Conservation (phyloP, 2,797 vertebrate genomes). For the Menidia menidia region DNA sequence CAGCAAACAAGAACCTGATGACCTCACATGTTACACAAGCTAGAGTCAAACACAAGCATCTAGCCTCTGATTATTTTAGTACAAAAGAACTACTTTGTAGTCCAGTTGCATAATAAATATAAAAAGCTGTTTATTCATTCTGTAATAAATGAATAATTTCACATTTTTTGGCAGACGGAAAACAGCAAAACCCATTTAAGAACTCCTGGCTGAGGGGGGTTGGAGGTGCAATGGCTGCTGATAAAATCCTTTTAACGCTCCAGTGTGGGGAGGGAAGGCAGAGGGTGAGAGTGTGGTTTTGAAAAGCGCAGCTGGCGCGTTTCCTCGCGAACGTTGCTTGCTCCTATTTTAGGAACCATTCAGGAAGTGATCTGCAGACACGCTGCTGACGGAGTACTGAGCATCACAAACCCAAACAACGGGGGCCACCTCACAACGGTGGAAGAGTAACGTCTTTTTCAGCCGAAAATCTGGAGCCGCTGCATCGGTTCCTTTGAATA, state of each 20-base stretch:
- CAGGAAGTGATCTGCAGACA: constrained; percentile 80
- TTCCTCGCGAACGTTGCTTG: constrained; percentile 77
- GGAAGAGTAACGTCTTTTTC: neutral
- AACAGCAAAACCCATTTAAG: neutral
- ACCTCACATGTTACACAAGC: too few relatives aligned
- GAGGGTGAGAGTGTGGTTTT: constrained; percentile 62
- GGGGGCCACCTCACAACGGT: constrained; percentile 6
- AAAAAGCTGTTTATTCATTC: neutral
- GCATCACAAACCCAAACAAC: constrained; percentile 44
- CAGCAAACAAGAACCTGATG: neutral
- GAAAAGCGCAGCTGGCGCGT: constrained; percentile 70
- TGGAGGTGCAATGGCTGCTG: neutral
- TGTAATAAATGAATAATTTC: neutral
- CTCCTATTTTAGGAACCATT: constrained; percentile 78
- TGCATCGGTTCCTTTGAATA: neutral
- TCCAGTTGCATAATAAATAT: neutral
- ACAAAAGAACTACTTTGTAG: neutral
- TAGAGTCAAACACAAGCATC: neutral
- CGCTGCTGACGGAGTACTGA: constrained; percentile 58
- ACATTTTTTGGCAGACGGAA: neutral
- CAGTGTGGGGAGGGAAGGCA: constrained; percentile 29
- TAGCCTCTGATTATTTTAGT: neutral
- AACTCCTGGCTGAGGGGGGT: neutral
- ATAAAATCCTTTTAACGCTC: constrained; percentile 26
- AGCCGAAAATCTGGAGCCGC: too few relatives aligned